Base-by-base conservation (phyloP, 2,888 invertebrate genomes). In the Deilephila porcellus region DNA sequence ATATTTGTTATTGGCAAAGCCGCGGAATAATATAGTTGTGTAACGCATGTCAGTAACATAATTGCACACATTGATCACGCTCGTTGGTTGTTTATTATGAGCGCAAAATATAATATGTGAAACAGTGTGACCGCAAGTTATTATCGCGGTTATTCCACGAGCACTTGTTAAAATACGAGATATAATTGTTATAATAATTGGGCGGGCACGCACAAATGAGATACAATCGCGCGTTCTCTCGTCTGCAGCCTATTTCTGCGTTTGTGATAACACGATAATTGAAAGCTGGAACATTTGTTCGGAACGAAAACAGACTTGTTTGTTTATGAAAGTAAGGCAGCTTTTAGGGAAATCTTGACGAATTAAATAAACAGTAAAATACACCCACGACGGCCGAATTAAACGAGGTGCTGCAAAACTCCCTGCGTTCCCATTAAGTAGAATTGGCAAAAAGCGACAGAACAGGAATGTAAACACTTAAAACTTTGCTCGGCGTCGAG, bases 401-500 rank as follows among this genome's bases (percentile, higher is more conserved):
- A 91, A 92, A 90, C 87, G 89, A 88, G 90, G 89, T 90, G 88
- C 85, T 85, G 87, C 84, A 86, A 85, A 90, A 88, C 89, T 91
- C 86, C 80, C 88, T 85, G 86, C 88, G 88, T 91, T 86, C 86
- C 91, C 88, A 91, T 93, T 92, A 91, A 90, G 88, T 90, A 88
- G 88, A 91, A 91, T 93, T 90, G 91, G 92, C 91, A 93, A 93
- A 93, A 93, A 92, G 93, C 92, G 90, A 90, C 91, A 89, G 90
- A 91, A 92, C 92, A 90, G 89, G 89, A 93, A 92, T 92, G 91
- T 93, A 93, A 93, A 93, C 93, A 93, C 93, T 93, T 93, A 92
- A 93, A 93, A 93, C 91, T 93, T 93, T 91, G 84, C 89, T 87
- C 88, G 81, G 83, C 82, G 85, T 81, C 74, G 88, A 88, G 90